These are phyloP conservation scores for Gryllus bimaculatus DNA, from an alignment of 1,140 invertebrate genomes.

Conservation along the genomic window DNA sequence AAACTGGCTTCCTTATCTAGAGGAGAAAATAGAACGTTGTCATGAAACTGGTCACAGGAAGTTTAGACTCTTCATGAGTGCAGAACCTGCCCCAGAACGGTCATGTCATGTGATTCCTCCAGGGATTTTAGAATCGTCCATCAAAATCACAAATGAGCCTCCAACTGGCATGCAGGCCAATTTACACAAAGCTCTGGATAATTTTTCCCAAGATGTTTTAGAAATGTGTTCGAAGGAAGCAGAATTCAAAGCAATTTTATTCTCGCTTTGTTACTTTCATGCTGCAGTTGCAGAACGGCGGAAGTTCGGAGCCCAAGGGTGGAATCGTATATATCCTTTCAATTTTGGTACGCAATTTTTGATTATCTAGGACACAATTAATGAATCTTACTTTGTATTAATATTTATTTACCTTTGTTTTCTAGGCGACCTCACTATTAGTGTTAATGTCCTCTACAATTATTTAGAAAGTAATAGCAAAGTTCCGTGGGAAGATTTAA, in stretches of 20 bases:
- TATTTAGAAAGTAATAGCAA: slow-evolving; percentile 83
- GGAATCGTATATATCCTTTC: slow-evolving; percentile 69
- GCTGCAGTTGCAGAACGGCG: slow-evolving; percentile 84
- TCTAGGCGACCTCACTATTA: slow-evolving; percentile 86
- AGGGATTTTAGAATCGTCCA: slow-evolving; percentile 85
- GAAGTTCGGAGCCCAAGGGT: slow-evolving; percentile 91
- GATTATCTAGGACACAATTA: neutral
- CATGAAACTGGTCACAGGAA: slow-evolving; percentile 56
- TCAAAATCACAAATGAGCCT: slow-evolving; percentile 95
- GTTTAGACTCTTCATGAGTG: slow-evolving; percentile 63
- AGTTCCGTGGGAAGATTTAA: slow-evolving; percentile 85
- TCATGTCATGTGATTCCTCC: slow-evolving; percentile 58
- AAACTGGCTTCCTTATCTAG: slow-evolving; percentile 79
- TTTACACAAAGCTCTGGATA: slow-evolving; percentile 85
- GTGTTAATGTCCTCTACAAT: slow-evolving; percentile 83
- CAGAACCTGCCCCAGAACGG: slow-evolving; percentile 51
- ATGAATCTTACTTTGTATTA: neutral
- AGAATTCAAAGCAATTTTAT: slow-evolving; percentile 88
- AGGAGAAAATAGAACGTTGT: slow-evolving; percentile 82
- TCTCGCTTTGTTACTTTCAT: slow-evolving; percentile 91
- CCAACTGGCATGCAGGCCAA: slow-evolving; percentile 91
- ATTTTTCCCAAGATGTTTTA: slow-evolving; percentile 86
- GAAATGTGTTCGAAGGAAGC: slow-evolving; percentile 89
- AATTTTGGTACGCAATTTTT: slow-evolving; percentile 35
- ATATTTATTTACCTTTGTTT: slow-evolving; percentile 33